Evolutionary conservation across 2,797 vertebrate genomes (phyloP).

Genomic region (Lutjanus argentimaculatus): DNA sequence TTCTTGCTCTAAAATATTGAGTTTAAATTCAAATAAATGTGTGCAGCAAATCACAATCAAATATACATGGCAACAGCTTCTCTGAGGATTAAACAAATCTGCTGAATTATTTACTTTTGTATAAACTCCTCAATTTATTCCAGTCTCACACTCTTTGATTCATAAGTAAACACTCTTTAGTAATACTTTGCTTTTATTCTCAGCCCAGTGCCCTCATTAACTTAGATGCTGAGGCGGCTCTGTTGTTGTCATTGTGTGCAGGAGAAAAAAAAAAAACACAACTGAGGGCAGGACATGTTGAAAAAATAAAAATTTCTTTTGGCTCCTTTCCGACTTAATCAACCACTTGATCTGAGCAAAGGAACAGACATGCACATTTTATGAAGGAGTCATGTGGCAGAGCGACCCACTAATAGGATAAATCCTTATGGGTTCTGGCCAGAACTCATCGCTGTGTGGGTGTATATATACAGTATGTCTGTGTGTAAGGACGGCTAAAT

Average conservation of each 20-base stretch:
- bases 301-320: constrained; percentile 41
- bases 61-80: constrained; percentile 31
- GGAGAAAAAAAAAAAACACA: constrained; percentile 12
- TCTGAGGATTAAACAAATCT: constrained; percentile 55
- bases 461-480: background rate
- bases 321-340: constrained; percentile 63
- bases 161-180: constrained; percentile 69
- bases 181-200: constrained; percentile 62
- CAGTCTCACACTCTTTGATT: constrained; percentile 56
- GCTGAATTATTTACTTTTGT: constrained; percentile 68
- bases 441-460: background rate
- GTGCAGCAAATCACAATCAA: constrained; percentile 45
- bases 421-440: constrained; percentile 9
- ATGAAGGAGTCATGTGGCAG: constrained; percentile 47
- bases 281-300: constrained; percentile 31
- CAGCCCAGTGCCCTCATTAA: constrained; percentile 73
- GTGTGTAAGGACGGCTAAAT: background rate
- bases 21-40: constrained; percentile 43
- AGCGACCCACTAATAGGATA: constrained; percentile 4
- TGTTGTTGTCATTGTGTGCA: constrained; percentile 37
- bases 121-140: constrained; percentile 65
- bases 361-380: constrained; percentile 62
- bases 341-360: constrained; percentile 61
- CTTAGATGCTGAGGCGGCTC: constrained; percentile 43
- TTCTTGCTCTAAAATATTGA: constrained; percentile 34